Evolutionary conservation across 2,113 vertebrate genomes (phyloP).

Genomic region (Osmerus mordax): DNA sequence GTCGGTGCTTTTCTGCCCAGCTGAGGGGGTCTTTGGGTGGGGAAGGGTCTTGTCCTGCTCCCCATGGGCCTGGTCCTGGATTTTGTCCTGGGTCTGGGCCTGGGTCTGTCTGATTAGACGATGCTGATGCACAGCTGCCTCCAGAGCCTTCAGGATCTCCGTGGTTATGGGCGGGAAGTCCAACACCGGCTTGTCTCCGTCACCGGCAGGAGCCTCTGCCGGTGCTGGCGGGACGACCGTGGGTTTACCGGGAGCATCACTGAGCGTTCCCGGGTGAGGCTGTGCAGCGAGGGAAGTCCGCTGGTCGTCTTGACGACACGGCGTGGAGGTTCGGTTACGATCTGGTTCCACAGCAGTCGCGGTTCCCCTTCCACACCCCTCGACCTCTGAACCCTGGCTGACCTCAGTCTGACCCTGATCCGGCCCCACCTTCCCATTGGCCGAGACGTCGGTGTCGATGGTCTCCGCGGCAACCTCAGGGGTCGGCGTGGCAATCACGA

Average conservation of each 20-base stretch:
- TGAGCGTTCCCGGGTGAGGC: too few species aligned
- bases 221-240: neutral
- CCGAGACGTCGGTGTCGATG: neutral
- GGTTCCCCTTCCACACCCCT: neutral
- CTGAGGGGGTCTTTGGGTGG: neutral
- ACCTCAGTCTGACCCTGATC: too few species aligned
- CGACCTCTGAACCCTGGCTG: neutral
- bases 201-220: neutral
- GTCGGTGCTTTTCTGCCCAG: neutral
- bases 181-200: neutral
- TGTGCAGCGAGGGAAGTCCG: too few species aligned
- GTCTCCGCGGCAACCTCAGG: neutral
- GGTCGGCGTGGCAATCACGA: neutral
- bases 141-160: conserved; percentile 52
- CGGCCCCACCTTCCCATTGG: too few species aligned
- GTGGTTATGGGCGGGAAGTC: conserved; percentile 48
- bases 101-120: conserved; percentile 33
- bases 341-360: too few species aligned
- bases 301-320: neutral
- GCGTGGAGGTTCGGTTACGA: neutral
- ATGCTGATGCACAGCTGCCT: conserved; percentile 54
- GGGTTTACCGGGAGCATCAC: too few species aligned
- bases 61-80: neutral
- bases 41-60: neutral
- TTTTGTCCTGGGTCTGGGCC: neutral